These are phyloP conservation scores for Rosalia funebris DNA, from an alignment of 2,888 invertebrate species.

Conservation along the genomic window DNA sequence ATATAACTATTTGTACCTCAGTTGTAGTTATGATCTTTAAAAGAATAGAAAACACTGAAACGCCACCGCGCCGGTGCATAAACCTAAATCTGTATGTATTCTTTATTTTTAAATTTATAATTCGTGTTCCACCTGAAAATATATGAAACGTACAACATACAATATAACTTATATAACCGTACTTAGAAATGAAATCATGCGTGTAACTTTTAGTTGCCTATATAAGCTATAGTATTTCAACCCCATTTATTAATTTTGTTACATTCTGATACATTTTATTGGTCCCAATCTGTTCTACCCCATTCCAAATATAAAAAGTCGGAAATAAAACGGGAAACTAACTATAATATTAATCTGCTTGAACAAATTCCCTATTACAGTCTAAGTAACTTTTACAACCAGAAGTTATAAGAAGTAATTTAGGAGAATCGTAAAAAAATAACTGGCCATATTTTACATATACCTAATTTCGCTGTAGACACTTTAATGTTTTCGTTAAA, in stretches of 20 bases:
- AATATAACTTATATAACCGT: too few species aligned
- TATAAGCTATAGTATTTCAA: too few species aligned
- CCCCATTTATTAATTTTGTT: constrained; percentile 1
- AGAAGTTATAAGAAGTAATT: constrained; percentile 29
- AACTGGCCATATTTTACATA: constrained; percentile 26
- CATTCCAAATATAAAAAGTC: constrained; percentile 18
- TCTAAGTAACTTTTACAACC: constrained; percentile 20
- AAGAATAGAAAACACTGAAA: too few species aligned
- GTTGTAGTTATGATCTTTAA: too few species aligned
- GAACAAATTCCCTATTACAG: not conserved
- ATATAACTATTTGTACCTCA: too few species aligned
- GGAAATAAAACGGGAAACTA: constrained; percentile 10
- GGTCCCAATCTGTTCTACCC: constrained; percentile 11
- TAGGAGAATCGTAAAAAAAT: constrained; percentile 28
- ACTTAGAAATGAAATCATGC: too few species aligned
- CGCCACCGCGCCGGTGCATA: too few species aligned
- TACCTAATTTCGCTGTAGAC: constrained; percentile 28
- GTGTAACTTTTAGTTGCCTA: too few species aligned
- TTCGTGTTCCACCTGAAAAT: too few species aligned
- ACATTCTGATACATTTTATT: constrained; percentile 21
- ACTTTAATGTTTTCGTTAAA: constrained; percentile 28
- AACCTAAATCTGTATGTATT: too few species aligned
- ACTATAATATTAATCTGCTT: not conserved
- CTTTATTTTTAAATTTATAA: too few species aligned
- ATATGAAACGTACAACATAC: too few species aligned